Conservation (phyloP, 2,888 invertebrate genomes). For the Cabera pusaria region DNA sequence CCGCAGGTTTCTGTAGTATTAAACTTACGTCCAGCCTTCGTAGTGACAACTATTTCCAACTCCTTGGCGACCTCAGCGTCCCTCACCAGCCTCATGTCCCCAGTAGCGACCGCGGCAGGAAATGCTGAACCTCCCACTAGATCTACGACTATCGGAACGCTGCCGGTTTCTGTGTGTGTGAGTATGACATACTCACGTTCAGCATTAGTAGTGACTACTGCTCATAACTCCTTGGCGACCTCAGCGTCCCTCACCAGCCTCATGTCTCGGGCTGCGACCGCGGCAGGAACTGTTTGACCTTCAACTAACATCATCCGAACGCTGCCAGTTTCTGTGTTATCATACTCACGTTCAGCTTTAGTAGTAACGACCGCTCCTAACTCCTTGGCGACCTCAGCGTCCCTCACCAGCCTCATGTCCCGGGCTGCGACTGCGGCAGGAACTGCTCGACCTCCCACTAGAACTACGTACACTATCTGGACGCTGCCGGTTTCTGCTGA, state of each 20-base stretch:
- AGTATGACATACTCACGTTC: slow-evolving; percentile 88
- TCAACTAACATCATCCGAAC: slow-evolving; percentile 90
- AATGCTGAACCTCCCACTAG: slow-evolving; percentile 91
- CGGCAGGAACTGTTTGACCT: slow-evolving; percentile 90
- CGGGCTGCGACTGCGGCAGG: slow-evolving; percentile 91
- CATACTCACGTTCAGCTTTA: slow-evolving; percentile 92
- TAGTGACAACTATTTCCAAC: slow-evolving; percentile 89
- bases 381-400: slow-evolving; percentile 89
- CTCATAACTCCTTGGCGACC: slow-evolving; percentile 88
- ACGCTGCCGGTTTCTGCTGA: slow-evolving; percentile 80
- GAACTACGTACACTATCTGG: slow-evolving; percentile 91
- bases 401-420: slow-evolving; percentile 91
- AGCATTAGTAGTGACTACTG: slow-evolving; percentile 90
- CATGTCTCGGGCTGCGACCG: slow-evolving; percentile 93
- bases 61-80: slow-evolving; percentile 89
- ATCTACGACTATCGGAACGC: slow-evolving; percentile 89
- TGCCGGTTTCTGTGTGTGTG: slow-evolving; percentile 82
- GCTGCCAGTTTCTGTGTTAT: slow-evolving; percentile 78
- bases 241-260: slow-evolving; percentile 90
- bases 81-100: slow-evolving; percentile 91
- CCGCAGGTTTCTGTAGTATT: slow-evolving; percentile 76
- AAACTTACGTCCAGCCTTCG: slow-evolving; percentile 93
- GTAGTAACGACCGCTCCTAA: slow-evolving; percentile 90
- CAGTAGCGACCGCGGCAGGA: slow-evolving; percentile 90
- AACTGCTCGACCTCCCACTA: slow-evolving; percentile 91